Evolutionary conservation across 2,888 invertebrate genomes (phyloP).

Genomic region (Plebejus argus): DNA sequence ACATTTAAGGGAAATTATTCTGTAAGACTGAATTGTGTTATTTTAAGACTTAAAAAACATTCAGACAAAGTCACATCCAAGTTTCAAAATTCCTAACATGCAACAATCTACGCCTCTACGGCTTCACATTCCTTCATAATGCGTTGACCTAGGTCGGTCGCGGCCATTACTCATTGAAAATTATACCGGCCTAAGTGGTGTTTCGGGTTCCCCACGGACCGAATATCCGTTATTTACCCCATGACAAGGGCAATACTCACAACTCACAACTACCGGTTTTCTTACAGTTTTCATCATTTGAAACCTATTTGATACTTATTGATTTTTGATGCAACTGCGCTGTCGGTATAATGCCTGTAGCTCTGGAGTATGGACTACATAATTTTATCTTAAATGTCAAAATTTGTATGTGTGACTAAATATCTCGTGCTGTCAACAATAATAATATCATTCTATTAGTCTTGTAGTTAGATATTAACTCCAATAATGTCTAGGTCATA

Average conservation of each 20-base stretch:
- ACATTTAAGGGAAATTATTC: too few relatives aligned
- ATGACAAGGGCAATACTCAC: constrained; percentile 2
- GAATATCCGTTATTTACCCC: constrained; percentile 39
- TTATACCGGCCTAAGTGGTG: constrained; percentile 76
- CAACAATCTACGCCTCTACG: constrained; percentile 35
- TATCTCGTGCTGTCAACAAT: too few relatives aligned
- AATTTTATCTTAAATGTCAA: too few relatives aligned
- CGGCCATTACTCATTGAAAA: constrained; percentile 74
- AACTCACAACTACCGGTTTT: neutral
- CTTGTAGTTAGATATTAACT: too few relatives aligned
- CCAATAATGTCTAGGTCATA: too few relatives aligned
- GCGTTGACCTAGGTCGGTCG: constrained; percentile 71
- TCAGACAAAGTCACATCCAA: neutral
- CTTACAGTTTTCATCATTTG: neutral
- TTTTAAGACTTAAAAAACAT: neutral
- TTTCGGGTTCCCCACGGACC: constrained; percentile 69
- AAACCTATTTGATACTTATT: neutral
- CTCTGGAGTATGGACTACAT: too few relatives aligned
- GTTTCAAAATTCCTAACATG: neutral
- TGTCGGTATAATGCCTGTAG: neutral
- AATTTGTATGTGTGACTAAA: too few relatives aligned
- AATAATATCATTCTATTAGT: too few relatives aligned
- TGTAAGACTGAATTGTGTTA: neutral
- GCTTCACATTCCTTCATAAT: constrained; percentile 50
- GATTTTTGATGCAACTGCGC: too few relatives aligned